Conservation (phyloP, 2,888 invertebrate species). For the Caenorhabditis sp. region DNA sequence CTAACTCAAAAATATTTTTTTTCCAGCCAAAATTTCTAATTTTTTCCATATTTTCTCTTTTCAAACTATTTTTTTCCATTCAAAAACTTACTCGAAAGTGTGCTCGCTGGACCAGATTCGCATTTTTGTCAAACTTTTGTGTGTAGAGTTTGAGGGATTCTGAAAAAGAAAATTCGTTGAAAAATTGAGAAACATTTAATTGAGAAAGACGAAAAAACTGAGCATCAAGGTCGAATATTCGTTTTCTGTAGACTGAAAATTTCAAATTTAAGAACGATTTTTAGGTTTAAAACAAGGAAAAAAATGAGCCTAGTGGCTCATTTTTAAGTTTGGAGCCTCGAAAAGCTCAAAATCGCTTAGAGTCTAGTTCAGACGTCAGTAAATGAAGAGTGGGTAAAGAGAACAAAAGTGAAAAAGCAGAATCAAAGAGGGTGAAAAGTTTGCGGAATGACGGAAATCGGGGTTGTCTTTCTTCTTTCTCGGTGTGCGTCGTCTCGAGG, state of each 20-base stretch:
- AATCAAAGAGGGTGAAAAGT: constrained; percentile 9
- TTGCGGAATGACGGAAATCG: constrained; percentile 42
- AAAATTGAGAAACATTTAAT: constrained; percentile 13
- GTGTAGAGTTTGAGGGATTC: neutral
- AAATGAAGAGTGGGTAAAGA: neutral
- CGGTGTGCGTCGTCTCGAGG: neutral
- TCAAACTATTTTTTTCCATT: constrained; percentile 22
- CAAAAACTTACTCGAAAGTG: constrained; percentile 79
- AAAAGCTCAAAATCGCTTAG: neutral
- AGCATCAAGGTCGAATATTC: neutral
- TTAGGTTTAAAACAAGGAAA: neutral
- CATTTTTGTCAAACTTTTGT: constrained; percentile 66
- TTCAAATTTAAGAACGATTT: neutral
- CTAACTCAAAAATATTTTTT: neutral
- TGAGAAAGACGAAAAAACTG: neutral
- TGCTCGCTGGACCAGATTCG: constrained; percentile 82
- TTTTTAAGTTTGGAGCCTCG: neutral
- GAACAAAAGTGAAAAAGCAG: neutral
- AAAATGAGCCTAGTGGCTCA: too few relatives aligned
- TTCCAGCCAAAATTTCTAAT: neutral
- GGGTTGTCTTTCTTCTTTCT: neutral
- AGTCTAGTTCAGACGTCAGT: neutral
- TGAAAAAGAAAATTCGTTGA: constrained; percentile 1
- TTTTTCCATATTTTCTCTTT: neutral
- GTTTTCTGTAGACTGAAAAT: neutral